Evolutionary conservation across 2,797 vertebrate species (phyloP).

Genomic region (Enteromius thamalakanensis): DNA sequence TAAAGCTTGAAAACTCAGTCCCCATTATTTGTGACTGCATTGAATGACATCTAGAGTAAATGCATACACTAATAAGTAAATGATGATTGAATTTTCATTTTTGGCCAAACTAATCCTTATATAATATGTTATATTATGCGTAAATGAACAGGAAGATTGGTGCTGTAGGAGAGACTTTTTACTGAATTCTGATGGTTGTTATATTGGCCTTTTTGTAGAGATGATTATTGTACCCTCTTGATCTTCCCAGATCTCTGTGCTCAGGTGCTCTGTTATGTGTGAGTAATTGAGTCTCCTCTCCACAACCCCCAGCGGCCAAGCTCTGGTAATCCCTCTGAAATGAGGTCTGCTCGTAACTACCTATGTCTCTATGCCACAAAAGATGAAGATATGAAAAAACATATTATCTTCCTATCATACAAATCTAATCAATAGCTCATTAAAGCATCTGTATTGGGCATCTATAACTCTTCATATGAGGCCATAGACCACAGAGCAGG

Average conservation of each 20-base stretch:
- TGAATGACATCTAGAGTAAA: neutral
- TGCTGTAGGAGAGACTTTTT: neutral
- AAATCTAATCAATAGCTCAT: neutral
- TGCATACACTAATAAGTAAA: neutral
- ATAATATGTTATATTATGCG: neutral
- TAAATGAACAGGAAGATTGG: neutral
- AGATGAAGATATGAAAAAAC: neutral
- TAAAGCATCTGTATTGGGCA: neutral
- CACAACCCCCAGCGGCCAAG: slow-evolving; percentile 64
- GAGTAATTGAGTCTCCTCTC: slow-evolving; percentile 76
- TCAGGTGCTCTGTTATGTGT: slow-evolving; percentile 72
- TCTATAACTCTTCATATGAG: neutral
- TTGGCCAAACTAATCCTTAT: neutral
- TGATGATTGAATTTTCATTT: neutral
- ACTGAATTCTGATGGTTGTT: slow-evolving; percentile 13
- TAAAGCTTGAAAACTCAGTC: neutral
- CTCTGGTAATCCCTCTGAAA: slow-evolving; percentile 72
- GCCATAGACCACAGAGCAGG: slow-evolving; percentile 39
- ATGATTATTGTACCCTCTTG: slow-evolving; percentile 19
- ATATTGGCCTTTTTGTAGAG: slow-evolving; percentile 1
- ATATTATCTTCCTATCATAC: neutral
- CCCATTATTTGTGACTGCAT: neutral
- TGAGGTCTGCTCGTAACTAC: slow-evolving; percentile 58
- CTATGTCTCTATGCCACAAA: neutral
- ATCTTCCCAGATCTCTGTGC: slow-evolving; percentile 55